Evolutionary conservation across 2,113 vertebrate genomes (phyloP), one percentile per base, ranked within the genome.

Genomic region (Urocynchramus pylzowi): DNA sequence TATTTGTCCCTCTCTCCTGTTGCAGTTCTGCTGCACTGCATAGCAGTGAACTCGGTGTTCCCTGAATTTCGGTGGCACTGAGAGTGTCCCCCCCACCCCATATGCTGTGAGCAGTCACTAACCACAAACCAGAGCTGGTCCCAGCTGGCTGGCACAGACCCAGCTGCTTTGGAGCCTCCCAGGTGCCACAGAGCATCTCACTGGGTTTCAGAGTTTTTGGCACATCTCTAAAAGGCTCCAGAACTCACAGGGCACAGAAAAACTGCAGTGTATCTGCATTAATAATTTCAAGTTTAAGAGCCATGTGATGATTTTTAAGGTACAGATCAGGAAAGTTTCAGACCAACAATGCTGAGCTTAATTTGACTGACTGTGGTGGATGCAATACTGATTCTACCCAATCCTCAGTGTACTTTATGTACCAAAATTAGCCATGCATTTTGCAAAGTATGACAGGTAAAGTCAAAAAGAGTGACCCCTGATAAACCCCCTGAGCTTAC

Each of bases 81-180:
- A 8, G 63, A 24, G 21, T 33, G 28, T 30, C 7, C 30, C 27
- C 19, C 22, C 16, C 24, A n/a, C 7, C 31, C 4, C 0, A 0
- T 12, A 18, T 5, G 13, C 21, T 53, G 14, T 56, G 26, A 85
- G 30, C 35, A 60, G 45, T 73, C 65, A 12, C 1, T 31, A 18
- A 44, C 9, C 49, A 63, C 56, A 61, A 35, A 37, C 11, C 16
- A 67, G 37, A 67, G 35, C 67, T 88, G n/a, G 7, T 49, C 45
- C 30, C 61, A 56, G 28, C 6, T 1, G 12, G 11, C 31, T 45
- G 35, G 17, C n/a, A 16, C 27, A 19, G 33, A 39, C 3, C 5
- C 30, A 30, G 41, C 56, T 23, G 37, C 2, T 59, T 12, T 89
- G 63, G 67, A 82, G 31, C 37, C 50, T 63, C 27, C 20, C 0